These are phyloP conservation scores for Aphodius sticticus DNA, from an alignment of 2,888 invertebrate genomes.

Conservation along the genomic window DNA sequence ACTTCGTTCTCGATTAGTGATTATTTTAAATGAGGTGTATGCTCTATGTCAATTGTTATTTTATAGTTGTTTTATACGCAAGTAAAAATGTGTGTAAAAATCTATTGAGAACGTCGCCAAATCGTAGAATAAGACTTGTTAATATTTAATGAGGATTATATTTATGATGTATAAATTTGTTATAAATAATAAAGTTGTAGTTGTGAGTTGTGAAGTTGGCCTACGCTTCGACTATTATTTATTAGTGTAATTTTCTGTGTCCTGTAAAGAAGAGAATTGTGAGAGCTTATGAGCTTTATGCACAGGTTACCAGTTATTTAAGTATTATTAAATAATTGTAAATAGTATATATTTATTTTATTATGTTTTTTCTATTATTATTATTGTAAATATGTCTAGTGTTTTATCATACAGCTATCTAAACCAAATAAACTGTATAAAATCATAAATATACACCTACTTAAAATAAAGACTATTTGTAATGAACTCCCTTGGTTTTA, in stretches of 20 bases:
- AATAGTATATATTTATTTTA: conserved; percentile 24
- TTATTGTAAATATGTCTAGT: conserved; percentile 20
- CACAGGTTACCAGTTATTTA: not conserved
- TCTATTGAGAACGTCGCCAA: not conserved
- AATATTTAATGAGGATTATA: not conserved
- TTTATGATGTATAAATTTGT: not conserved
- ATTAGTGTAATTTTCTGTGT: not conserved
- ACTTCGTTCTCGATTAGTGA: too few species aligned
- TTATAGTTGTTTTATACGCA: too few species aligned
- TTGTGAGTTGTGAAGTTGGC: not conserved
- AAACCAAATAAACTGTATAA: conserved; percentile 19
- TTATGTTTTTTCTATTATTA: conserved; percentile 10
- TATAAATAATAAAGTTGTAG: not conserved
- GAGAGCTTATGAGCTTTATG: not conserved
- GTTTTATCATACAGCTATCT: conserved; percentile 15
- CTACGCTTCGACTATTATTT: not conserved
- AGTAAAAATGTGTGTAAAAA: not conserved
- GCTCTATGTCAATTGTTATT: too few species aligned
- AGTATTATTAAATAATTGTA: conserved; percentile 6
- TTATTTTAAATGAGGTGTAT: too few species aligned
- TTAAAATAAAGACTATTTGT: conserved; percentile 26
- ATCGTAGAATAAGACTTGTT: not conserved
- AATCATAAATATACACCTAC: conserved; percentile 8
- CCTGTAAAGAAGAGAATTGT: not conserved
- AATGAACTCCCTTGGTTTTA: not conserved